Percentiles rank a stretch among this genome's conserved stretches.
Evolutionary conservation across 1,140 invertebrate genomes (phyloP).

Genomic region (Drosophila melanica): DNA sequence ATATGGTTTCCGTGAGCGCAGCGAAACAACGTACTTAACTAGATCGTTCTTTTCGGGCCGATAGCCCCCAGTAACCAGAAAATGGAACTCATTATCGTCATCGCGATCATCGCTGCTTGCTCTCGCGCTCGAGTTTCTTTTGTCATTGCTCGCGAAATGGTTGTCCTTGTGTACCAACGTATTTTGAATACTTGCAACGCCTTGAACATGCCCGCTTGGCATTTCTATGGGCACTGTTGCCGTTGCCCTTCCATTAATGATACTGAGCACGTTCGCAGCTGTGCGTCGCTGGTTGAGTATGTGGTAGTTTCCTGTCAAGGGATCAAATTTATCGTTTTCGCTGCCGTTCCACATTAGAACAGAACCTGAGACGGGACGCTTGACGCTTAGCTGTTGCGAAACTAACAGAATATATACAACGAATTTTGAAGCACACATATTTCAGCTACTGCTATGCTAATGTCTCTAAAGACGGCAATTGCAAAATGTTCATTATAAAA

Average conservation of each 20-base stretch:
- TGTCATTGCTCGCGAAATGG: too few relatives aligned
- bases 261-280: background rate
- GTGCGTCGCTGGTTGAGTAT: background rate
- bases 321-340: background rate
- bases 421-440: constrained; percentile 60
- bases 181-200: too few relatives aligned
- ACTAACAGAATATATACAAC: constrained; percentile 29
- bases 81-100: constrained; percentile 45
- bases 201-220: background rate
- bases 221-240: background rate
- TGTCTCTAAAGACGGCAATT: too few relatives aligned
- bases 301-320: background rate
- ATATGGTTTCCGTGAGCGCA: background rate
- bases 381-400: background rate
- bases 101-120: background rate
- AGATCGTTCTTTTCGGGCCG: constrained; percentile 33
- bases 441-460: too few relatives aligned
- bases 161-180: too few relatives aligned
- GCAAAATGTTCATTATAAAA: too few relatives aligned
- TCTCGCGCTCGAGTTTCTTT: background rate
- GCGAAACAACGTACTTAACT: constrained; percentile 44
- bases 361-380: background rate
- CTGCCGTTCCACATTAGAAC: background rate
- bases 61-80: constrained; percentile 62
- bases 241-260: background rate